Base-by-base conservation (phyloP, 2,113 vertebrate genomes). In the Pagrus major region DNA sequence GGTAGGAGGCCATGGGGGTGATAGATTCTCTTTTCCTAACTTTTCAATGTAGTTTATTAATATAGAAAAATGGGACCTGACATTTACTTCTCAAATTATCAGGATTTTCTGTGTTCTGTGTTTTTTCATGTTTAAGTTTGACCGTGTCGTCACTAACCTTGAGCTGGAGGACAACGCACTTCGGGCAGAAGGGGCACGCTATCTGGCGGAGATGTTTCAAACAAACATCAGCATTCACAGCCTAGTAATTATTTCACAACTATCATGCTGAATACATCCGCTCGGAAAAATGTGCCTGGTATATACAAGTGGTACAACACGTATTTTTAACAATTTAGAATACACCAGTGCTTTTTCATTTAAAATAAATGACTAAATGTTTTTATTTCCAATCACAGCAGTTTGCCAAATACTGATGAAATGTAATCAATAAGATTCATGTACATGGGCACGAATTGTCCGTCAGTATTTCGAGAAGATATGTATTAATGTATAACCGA, bases 101-200 rank as follows among this genome's bases (percentile, higher is more conserved):
- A 44, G 20, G 42, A 23, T 64, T 49, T 42, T 15, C 2, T 31
- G 23, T 23, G 1, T 29, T 27, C 16, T 42, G 37, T 39, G 33
- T 49, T 21, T 35, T 23, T 12, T 66, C 74, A n/a, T 83, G 11
- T 23, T 90, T 9, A 0, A 97, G 96, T 93, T 84, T 63, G 95
- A 96, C 23, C 85, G 44, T 2, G 41, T 68, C 0, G 21, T 96
- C 29, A 91, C 88, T 5, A 84, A 82, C 6, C 87, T 97, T 58
- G 93, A 96, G 68, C 56, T 97, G 68, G 94, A 95, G 73, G 93
- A 96, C 67, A 97, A 96, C 47, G 44, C 10, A n/a, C 90, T 97
- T 27, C 66, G 59, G 69, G 88, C 91, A 25, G 91, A 96, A 71
- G 96, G 96, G 12, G 7, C 87, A 16, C 9, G 39, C 23, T 90